A percentile compares a stretch with the other conserved stretches of the same genome.
Conservation (phyloP, 2,113 vertebrate genomes). For the Chionis minor region DNA sequence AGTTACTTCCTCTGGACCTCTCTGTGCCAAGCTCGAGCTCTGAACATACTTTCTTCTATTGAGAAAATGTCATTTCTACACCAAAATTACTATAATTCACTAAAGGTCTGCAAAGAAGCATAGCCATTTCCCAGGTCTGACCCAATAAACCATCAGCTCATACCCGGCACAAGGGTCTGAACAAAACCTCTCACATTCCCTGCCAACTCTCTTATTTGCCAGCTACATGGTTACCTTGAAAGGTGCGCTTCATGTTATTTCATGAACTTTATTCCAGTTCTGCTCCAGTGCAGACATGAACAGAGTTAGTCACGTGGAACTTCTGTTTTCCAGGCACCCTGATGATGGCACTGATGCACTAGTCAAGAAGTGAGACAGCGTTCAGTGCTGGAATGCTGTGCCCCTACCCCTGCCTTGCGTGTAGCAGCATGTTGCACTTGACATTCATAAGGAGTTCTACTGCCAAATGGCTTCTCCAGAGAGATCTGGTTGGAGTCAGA, state of each 20-base stretch:
- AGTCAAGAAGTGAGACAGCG: not conserved
- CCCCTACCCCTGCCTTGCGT: not conserved
- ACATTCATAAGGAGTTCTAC: not conserved
- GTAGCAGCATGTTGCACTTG: not conserved
- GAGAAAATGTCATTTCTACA: not conserved
- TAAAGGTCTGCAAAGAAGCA: not conserved
- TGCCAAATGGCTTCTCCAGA: not conserved
- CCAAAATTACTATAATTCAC: not conserved
- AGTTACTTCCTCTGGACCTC: not conserved
- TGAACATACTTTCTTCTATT: not conserved
- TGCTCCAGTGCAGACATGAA: not conserved
- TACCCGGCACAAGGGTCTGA: not conserved
- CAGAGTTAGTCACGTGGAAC: not conserved
- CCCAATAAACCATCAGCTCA: not conserved
- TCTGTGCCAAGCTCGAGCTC: not conserved
- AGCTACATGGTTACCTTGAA: not conserved
- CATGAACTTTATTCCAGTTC: not conserved
- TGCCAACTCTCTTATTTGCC: not conserved
- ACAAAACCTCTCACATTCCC: not conserved
- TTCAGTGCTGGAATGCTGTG: not conserved
- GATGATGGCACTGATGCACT: conserved; percentile 30
- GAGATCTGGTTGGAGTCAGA: not conserved
- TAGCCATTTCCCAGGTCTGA: not conserved
- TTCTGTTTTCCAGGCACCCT: conserved; percentile 14
- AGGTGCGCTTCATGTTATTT: not conserved